Conservation (phyloP, 2,797 vertebrate species). For the Cheracebus regulus region DNA sequence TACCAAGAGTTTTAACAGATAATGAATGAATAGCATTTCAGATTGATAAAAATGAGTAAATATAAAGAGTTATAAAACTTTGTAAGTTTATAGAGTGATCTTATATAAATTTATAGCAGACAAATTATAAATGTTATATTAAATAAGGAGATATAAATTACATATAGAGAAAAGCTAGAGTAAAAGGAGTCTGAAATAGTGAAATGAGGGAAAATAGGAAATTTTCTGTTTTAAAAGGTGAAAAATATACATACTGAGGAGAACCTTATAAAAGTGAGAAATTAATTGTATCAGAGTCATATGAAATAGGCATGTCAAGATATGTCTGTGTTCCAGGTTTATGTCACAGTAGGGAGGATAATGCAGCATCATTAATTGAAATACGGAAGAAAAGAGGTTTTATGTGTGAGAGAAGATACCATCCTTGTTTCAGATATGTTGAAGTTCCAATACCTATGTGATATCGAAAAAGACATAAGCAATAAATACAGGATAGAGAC, state of each 20-base stretch:
- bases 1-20: background rate
- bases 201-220: background rate
- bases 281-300: background rate
- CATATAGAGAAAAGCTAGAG: background rate
- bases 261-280: background rate
- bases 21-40: background rate
- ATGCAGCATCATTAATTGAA: background rate
- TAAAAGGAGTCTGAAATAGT: background rate
- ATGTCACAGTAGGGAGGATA: background rate
- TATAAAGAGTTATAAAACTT: background rate
- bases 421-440: conserved; percentile 8
- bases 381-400: background rate
- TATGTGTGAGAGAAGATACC: background rate
- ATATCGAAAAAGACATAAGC: background rate
- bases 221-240: background rate
- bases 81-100: background rate
- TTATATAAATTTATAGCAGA: background rate
- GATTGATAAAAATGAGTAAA: background rate
- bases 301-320: background rate
- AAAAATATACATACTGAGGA: background rate
- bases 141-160: background rate
- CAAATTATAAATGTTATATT: background rate
- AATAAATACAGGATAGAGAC: background rate
- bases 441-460: background rate
- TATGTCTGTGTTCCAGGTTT: background rate